Evolutionary conservation across 2,888 invertebrate species (phyloP), one percentile per base, ranked within the genome.

Genomic region (Laspeyria flexula): DNA sequence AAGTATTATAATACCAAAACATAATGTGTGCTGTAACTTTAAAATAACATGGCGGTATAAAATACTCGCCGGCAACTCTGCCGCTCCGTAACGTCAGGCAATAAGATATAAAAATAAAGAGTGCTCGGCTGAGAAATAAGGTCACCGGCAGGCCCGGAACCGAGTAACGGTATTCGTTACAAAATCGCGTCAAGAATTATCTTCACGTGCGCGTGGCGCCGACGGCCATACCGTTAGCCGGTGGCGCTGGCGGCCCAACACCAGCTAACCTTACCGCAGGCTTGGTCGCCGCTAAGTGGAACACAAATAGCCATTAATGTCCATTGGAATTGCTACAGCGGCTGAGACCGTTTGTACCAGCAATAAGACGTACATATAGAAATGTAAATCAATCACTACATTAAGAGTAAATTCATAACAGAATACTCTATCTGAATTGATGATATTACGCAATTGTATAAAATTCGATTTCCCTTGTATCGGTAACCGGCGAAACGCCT

Each of bases 151-250:
- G 75, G 89, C 86, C 91, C 91, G 90, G 90, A 91, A 91, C 90
- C 82, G 83, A 83, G 77, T 90, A 91, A 86, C 92, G 90, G 92
- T 89, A 78, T 88, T 83, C 77, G 84, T 91, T 91, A 90, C 91
- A 90, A 92, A 91, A 91, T 90, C 87, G 85, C 91, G 86, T 86
- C 90, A 89, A 91, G 91, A 90, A 91, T 90, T 90, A 91, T 90
- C 85, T 90, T 90, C 90, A 90, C 90, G 91, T 90, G 89, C 90
- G 81, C 83, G 75, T 80, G 77, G 76, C 77, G 79, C 72, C 76
- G 74, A 60, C 75, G 64, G 65, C 58, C 76, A 66, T 75, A 87
- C 90, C 90, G 90, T 90, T 90, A 90, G 73, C 76, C 77, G 66
- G 77, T 77, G 77, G 77, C 79, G 75, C 66, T 75, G 81, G 80